Conservation (phyloP, 2,113 vertebrate genomes). For the Rhynchopsitta pachyrhyncha region DNA sequence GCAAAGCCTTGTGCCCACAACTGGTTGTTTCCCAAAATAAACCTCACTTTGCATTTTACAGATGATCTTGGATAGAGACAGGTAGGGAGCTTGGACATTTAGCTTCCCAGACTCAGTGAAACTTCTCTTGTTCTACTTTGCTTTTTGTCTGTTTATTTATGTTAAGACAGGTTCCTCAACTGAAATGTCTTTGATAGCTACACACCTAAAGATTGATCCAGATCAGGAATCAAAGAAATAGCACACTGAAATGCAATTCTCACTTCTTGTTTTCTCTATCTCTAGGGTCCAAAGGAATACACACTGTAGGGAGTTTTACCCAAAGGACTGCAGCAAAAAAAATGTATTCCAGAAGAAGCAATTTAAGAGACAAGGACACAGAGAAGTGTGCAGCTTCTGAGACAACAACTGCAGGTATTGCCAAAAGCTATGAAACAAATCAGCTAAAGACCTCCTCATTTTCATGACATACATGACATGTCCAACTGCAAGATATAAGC, state of each 20-base stretch:
- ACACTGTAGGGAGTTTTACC: neutral
- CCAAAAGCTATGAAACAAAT: neutral
- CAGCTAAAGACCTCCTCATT: neutral
- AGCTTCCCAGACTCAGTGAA: neutral
- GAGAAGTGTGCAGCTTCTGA: neutral
- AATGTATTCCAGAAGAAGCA: neutral
- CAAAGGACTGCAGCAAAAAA: neutral
- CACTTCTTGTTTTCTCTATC: neutral
- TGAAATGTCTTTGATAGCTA: neutral
- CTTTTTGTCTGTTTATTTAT: neutral
- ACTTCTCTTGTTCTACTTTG: neutral
- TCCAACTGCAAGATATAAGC: neutral
- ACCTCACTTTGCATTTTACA: neutral
- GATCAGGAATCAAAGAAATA: neutral
- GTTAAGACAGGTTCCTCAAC: neutral
- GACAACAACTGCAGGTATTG: neutral
- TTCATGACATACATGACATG: neutral
- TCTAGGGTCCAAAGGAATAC: neutral
- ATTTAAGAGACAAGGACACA: neutral
- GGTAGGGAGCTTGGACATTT: conserved; percentile 1
- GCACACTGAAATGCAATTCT: neutral
- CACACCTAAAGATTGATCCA: neutral
- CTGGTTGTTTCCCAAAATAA: conserved; percentile 27
- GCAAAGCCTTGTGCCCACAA: neutral
- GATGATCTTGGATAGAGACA: neutral